Base-by-base conservation (phyloP, 2,113 vertebrate species). In the Vanacampus margaritifer region DNA sequence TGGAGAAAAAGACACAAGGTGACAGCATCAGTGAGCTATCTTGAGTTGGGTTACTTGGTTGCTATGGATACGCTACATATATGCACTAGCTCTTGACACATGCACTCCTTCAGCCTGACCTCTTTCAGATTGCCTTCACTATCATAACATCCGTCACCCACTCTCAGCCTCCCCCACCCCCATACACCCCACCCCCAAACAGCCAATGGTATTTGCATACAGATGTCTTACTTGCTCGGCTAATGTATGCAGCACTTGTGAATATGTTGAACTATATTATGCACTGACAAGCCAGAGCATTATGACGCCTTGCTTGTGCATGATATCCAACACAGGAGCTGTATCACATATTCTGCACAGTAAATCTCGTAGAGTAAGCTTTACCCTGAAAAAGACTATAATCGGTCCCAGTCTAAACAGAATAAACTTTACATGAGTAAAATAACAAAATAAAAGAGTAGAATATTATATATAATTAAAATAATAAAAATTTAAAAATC, bases 131-230 rank as follows among this genome's bases (percentile, higher is more conserved):
- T 79, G 74, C 80, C 78, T 82, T 84, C 76, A 85, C 82, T 84
- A 74, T 80, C 82, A 80, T 81, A 84, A 82, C 81, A 85, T 86
- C 82, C 76, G 71, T 83, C 79, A 71, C 69, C 79, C 81, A 60
- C 69, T 69, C 64, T 36, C 0, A 68, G 78, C 79, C 83, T 67
- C 79, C 83, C 70, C 81, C 41, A 62, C 88, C n/a, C n/a, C n/a
- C n/a, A n/a, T n/a, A n/a, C n/a, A n/a, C n/a, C n/a, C 41, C 71
- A 80, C 43, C 65, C 89, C 37, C 66, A 88, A 71, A 32, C 50
- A 60, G 50, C 78, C 87, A 81, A 84, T 82, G 77, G 23, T 19
- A 95, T 96, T 95, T 96, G 94, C 95, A 95, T 95, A 95, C 94
- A 96, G 94, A 95, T 95, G 94, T 89, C 80, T 84, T 71, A 68